Percentiles rank a stretch among this genome's conserved stretches.
These are phyloP conservation scores for Sus cebifrons DNA, from an alignment of 2,797 vertebrate genomes.

Conservation along the genomic window DNA sequence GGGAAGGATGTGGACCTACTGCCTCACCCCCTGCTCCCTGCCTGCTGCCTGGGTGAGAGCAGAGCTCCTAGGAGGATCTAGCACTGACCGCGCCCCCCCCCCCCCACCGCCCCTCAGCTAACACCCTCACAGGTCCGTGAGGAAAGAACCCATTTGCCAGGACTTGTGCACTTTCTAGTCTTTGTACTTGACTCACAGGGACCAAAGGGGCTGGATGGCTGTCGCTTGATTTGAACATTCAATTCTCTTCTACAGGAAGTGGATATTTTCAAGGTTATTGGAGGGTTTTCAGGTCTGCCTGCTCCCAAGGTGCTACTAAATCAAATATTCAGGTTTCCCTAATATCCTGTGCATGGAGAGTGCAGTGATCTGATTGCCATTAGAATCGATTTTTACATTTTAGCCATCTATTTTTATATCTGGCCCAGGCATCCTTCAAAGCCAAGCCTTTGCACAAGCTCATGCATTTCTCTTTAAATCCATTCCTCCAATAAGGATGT, in stretches of 20 bases:
- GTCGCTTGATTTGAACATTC: neutral
- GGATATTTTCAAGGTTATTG: conserved; percentile 82
- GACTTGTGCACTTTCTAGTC: neutral
- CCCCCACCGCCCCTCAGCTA: rapidly evolving
- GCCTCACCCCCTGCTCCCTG: neutral
- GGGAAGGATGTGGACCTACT: neutral
- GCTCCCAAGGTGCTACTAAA: conserved; percentile 78
- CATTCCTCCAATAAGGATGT: neutral
- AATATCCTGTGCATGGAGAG: conserved; percentile 69
- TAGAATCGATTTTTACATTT: conserved; percentile 83
- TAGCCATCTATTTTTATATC: conserved; percentile 83
- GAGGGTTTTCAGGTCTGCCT: conserved; percentile 69
- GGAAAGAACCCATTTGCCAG: neutral
- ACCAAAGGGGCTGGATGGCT: neutral
- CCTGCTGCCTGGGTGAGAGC: neutral
- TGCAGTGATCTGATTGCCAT: conserved; percentile 66
- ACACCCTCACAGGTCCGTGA: neutral
- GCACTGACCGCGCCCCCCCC: too few relatives aligned
- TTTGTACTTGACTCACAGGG: neutral
- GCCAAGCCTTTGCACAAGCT: conserved; percentile 67
- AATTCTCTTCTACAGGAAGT: conserved; percentile 45
- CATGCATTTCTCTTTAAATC: conserved; percentile 12
- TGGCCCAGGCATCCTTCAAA: conserved; percentile 72
- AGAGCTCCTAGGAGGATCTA: neutral
- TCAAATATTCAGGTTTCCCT: conserved; percentile 78